phyloP scores from a whole-genome alignment of 1,140 invertebrate genomes.

The Drosophila varians region DNA sequence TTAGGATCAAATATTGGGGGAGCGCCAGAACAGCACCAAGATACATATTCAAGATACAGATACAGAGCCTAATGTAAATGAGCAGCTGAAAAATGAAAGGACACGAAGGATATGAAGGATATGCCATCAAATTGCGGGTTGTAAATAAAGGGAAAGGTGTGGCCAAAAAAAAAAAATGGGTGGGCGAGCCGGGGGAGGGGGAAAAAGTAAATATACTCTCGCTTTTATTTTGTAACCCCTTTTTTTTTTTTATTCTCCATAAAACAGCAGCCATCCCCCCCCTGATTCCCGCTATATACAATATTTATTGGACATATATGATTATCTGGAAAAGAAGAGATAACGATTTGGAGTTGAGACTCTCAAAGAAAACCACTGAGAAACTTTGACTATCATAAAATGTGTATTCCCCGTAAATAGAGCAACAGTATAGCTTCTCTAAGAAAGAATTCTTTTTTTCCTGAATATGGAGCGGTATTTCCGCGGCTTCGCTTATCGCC shows the following conservation, averaged over 20 bases:
- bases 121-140: slow-evolving; percentile 38
- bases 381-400: not conserved
- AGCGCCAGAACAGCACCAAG: slow-evolving; percentile 1
- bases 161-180: not conserved
- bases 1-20: slow-evolving; percentile 40
- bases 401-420: slow-evolving; percentile 57
- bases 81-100: slow-evolving; percentile 39
- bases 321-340: slow-evolving; percentile 68
- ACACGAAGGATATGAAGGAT: slow-evolving; percentile 13
- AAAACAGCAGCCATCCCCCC: slow-evolving; percentile 1
- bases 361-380: slow-evolving; percentile 59
- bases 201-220: slow-evolving; percentile 1
- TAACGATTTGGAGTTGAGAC: slow-evolving; percentile 50
- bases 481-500: slow-evolving; percentile 51
- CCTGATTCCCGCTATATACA: no score
- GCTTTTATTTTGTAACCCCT: not conserved
- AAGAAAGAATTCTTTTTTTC: not conserved
- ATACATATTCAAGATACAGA: not conserved
- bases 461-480: slow-evolving; percentile 22
- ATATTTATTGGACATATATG: slow-evolving; percentile 8
- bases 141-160: slow-evolving; percentile 1
- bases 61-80: slow-evolving; percentile 30
- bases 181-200: not conserved
- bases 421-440: not conserved
- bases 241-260: not conserved